A percentile compares a stretch with the other conserved stretches of the same genome.
phyloP scores from a whole-genome alignment of 2,888 invertebrate genomes.

The Rutpela maculata region DNA sequence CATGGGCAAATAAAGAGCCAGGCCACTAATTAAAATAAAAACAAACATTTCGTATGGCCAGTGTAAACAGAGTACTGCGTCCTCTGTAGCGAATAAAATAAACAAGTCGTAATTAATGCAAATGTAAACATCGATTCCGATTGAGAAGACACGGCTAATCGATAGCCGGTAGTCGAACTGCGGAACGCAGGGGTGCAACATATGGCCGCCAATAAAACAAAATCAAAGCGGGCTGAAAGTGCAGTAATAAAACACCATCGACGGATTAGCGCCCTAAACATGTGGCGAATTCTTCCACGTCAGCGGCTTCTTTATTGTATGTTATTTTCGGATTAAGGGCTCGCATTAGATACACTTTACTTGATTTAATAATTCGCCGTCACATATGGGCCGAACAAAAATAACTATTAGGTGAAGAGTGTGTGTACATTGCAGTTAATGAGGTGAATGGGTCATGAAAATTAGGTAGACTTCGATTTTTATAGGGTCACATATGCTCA shows the following conservation, averaged over 20 bases:
- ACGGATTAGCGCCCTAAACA: constrained; percentile 68
- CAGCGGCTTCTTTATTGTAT: constrained; percentile 68
- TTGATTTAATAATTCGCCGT: constrained; percentile 51
- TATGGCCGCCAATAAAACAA: constrained; percentile 69
- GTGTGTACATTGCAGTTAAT: constrained; percentile 43
- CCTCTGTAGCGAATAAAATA: constrained; percentile 55
- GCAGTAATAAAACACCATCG: constrained; percentile 66
- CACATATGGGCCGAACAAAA: constrained; percentile 49
- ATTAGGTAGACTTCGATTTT: constrained; percentile 14
- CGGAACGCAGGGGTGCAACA: constrained; percentile 59
- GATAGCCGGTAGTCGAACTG: constrained; percentile 33
- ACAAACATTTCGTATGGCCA: constrained; percentile 29
- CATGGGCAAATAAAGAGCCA: constrained; percentile 27
- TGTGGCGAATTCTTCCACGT: constrained; percentile 71
- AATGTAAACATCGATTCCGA: constrained; percentile 63
- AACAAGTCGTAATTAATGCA: constrained; percentile 62
- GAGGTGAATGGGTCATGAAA: constrained; percentile 42
- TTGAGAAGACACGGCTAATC: constrained; percentile 53
- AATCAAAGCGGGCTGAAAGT: constrained; percentile 66
- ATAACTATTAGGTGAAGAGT: constrained; percentile 45
- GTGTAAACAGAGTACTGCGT: constrained; percentile 26
- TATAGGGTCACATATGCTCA: not conserved
- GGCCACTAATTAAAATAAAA: constrained; percentile 39
- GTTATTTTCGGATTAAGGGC: constrained; percentile 63
- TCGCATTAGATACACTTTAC: constrained; percentile 58